phyloP scores from a whole-genome alignment of 1,140 invertebrate genomes.

The Lethocerus indicus region DNA sequence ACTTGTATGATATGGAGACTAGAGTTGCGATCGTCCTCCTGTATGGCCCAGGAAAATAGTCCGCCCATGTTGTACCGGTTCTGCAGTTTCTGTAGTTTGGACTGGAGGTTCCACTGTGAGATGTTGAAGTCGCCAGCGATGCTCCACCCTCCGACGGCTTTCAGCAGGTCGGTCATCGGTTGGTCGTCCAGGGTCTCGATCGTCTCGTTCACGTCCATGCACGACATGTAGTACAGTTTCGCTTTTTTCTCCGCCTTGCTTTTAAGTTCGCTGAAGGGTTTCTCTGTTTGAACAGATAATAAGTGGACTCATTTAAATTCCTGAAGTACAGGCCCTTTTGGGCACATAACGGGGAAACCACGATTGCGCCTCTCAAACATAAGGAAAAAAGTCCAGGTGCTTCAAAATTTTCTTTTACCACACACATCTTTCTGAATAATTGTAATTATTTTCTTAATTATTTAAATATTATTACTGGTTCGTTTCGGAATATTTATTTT shows the following conservation, averaged over 20 bases:
- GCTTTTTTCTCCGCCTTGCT: slow-evolving; percentile 78
- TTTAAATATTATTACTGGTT: too few relatives aligned
- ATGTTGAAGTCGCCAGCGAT: slow-evolving; percentile 38
- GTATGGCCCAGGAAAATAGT: slow-evolving; percentile 78
- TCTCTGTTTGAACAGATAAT: too few relatives aligned
- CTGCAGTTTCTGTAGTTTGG: slow-evolving; percentile 55
- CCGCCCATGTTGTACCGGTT: slow-evolving; percentile 76
- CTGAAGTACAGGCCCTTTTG: too few relatives aligned
- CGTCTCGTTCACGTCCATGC: slow-evolving; percentile 82
- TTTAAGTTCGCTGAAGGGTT: slow-evolving; percentile 36
- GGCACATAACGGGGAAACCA: too few relatives aligned
- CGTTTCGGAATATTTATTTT: too few relatives aligned
- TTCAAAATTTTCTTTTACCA: too few relatives aligned
- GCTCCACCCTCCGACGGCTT: slow-evolving; percentile 61
- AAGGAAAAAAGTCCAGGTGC: too few relatives aligned
- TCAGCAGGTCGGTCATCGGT: slow-evolving; percentile 61
- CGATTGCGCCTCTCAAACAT: too few relatives aligned
- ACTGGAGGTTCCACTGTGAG: slow-evolving; percentile 57
- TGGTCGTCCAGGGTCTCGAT: slow-evolving; percentile 64
- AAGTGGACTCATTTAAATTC: too few relatives aligned
- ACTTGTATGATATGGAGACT: slow-evolving; percentile 72
- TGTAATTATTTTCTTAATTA: too few relatives aligned
- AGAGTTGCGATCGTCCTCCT: slow-evolving; percentile 86
- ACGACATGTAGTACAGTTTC: slow-evolving; percentile 79
- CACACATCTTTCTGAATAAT: too few relatives aligned